Percentiles rank a stretch among this genome's conserved stretches.
Evolutionary conservation across 2,888 invertebrate species (phyloP).

Genomic region (Perithous albicinctus): DNA sequence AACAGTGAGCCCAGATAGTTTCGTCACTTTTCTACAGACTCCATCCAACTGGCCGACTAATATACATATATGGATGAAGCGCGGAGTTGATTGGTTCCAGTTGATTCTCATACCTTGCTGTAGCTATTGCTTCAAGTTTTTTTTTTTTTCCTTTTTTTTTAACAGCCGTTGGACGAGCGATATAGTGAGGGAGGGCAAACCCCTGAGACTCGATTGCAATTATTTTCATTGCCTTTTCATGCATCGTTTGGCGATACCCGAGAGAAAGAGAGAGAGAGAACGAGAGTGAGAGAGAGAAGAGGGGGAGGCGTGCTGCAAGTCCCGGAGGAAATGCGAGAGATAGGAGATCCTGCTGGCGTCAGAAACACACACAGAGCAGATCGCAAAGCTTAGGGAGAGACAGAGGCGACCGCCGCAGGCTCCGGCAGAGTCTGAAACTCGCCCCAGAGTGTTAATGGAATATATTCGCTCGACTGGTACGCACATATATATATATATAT

Average conservation of each 20-base stretch:
- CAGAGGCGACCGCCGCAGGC: constrained; percentile 42
- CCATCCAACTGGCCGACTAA: not conserved
- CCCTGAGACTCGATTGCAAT: constrained; percentile 64
- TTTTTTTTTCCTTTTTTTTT: constrained; percentile 1
- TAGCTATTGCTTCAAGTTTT: constrained; percentile 20
- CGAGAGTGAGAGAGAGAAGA: too few species aligned
- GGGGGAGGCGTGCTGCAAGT: constrained; percentile 26
- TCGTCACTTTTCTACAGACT: constrained; percentile 54
- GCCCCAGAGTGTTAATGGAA: constrained; percentile 63
- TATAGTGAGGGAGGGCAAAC: constrained; percentile 4
- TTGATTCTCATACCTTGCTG: constrained; percentile 49
- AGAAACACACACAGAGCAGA: constrained; percentile 14
- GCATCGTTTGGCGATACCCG: constrained; percentile 62
- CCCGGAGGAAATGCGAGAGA: constrained; percentile 58
- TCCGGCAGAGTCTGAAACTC: constrained; percentile 57
- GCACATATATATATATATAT: too few species aligned
- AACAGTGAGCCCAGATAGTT: constrained; percentile 46
- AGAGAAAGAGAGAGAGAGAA: too few species aligned
- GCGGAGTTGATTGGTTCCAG: constrained; percentile 56
- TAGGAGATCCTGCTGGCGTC: constrained; percentile 56
- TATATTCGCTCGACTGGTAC: constrained; percentile 59
- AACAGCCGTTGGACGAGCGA: constrained; percentile 24
- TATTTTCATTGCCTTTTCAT: constrained; percentile 69
- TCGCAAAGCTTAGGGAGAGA: constrained; percentile 32
- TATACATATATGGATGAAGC: constrained; percentile 64